Base-by-base conservation (phyloP, 2,888 invertebrate genomes). In the Drepanosiphum platanoidis region DNA sequence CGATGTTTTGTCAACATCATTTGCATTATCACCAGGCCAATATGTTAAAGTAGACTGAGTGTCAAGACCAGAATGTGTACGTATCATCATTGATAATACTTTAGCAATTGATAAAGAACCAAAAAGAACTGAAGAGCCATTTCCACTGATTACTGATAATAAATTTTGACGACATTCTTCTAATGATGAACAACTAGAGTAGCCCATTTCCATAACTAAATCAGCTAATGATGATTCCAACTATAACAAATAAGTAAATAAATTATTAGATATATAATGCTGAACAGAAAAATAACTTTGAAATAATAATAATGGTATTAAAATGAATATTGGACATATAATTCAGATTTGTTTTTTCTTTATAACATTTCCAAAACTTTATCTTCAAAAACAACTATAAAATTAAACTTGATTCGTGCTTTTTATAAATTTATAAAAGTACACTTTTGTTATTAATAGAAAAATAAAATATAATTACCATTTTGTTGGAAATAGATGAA, bases 141-240 rank as follows among this genome's bases (percentile, higher is more conserved):
- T 86, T 74, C 66, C 86, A 75, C 81, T 93, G 27, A 95, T 94
- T 64, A 98, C 92, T 91, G 96, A 97, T 87, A 95, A 92, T 27
- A 93, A 93, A 30, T 95, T 95, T 89, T 93, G 94, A 88, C 97
- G 94, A 89, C 97, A 97, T 90, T 96, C 96, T 89, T 97, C 97
- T 72, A 96, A 92, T 34, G 94, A 93, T 82, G 93, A 91, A 86
- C 97, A 98, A 90, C 97, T 97, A 88, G 93, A 92, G 90, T 96
- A 97, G 83, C 98, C 97, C 89, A 98, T 93, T 91, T 99, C 98
- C 89, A 95, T 93, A 89, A 98, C 94, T 89, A 97, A 92, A 89
- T 97, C 97, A 87, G 96, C 94, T 89, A 96, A 91, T 87, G 95
- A 93, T 89, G 93, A 94, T 88, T 94, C 95, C 90, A 92, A 91